Conservation (phyloP, 2,797 vertebrate species). For the Percopsis omiscomaycus region DNA sequence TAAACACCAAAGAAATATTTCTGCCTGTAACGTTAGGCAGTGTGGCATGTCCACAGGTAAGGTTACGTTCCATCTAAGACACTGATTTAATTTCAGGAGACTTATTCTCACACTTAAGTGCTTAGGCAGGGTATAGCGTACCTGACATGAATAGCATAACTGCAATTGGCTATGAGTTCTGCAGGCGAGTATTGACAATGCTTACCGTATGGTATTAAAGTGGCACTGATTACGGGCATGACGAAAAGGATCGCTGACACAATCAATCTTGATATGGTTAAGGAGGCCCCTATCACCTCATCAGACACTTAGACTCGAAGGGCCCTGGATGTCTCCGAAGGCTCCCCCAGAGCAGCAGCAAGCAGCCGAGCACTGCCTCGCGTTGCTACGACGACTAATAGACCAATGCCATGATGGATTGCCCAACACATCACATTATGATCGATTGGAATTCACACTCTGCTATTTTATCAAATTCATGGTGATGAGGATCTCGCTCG, state of each 20-base stretch:
- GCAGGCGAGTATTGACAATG: slow-evolving; percentile 29
- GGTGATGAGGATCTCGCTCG: slow-evolving; percentile 40
- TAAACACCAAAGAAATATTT: too few species aligned
- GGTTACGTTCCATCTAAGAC: too few species aligned
- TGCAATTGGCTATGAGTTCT: background rate
- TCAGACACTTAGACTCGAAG: slow-evolving; percentile 45
- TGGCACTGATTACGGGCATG: slow-evolving; percentile 53
- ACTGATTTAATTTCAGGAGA: background rate
- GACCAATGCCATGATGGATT: slow-evolving; percentile 18
- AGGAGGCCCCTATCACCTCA: slow-evolving; percentile 48
- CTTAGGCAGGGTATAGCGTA: background rate
- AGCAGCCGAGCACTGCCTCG: slow-evolving; percentile 17
- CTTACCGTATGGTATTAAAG: slow-evolving; percentile 46
- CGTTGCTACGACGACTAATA: slow-evolving; percentile 46
- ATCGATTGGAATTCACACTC: slow-evolving; percentile 58
- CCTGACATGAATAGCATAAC: background rate
- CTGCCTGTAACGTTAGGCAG: too few species aligned
- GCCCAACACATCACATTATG: slow-evolving; percentile 44
- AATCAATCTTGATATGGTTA: slow-evolving; percentile 66
- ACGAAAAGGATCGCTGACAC: slow-evolving; percentile 51
- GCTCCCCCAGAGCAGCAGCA: slow-evolving; percentile 17
- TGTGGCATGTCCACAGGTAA: too few species aligned
- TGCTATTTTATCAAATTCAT: slow-evolving; percentile 60
- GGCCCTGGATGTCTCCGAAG: slow-evolving; percentile 33
- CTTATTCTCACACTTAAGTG: background rate